Evolutionary conservation across 2,113 vertebrate genomes (phyloP).

Genomic region (Grantiella picta): DNA sequence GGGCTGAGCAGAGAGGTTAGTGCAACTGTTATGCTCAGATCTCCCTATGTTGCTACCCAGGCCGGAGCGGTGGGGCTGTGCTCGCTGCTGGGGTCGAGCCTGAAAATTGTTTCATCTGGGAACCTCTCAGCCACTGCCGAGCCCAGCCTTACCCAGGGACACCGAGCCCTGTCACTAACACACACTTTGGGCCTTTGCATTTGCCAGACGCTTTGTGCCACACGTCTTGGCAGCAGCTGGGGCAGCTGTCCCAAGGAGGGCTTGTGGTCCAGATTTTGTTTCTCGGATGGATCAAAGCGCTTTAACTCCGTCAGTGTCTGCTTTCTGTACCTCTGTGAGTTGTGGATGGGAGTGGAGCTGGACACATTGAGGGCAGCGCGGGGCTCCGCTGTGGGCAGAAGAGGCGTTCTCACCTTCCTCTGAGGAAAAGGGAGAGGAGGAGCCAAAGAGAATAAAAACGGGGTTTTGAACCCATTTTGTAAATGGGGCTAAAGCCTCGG

Average conservation of each 20-base stretch:
- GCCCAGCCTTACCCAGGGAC: neutral
- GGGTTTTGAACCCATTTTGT: neutral
- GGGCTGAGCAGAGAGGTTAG: neutral
- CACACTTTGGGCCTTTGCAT: fast-evolving
- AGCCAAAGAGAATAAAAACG: neutral
- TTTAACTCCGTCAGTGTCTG: neutral
- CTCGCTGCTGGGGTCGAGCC: neutral
- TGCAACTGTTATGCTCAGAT: fast-evolving
- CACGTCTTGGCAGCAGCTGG: neutral
- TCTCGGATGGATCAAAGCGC: no score
- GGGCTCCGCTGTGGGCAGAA: neutral
- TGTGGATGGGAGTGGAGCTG: no score
- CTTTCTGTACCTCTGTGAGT: neutral
- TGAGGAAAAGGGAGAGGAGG: neutral
- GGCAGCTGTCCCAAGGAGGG: neutral
- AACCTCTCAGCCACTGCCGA: no score
- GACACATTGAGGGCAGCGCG: no score
- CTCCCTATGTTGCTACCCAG: neutral
- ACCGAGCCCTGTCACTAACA: neutral
- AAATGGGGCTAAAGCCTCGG: neutral
- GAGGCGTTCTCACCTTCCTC: no score
- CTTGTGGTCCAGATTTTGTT: neutral
- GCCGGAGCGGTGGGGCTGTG: neutral
- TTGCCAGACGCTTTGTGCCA: neutral
- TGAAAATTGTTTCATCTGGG: no score